Evolutionary conservation across 2,797 vertebrate genomes (phyloP).

Genomic region (Leptatherina wallacei): DNA sequence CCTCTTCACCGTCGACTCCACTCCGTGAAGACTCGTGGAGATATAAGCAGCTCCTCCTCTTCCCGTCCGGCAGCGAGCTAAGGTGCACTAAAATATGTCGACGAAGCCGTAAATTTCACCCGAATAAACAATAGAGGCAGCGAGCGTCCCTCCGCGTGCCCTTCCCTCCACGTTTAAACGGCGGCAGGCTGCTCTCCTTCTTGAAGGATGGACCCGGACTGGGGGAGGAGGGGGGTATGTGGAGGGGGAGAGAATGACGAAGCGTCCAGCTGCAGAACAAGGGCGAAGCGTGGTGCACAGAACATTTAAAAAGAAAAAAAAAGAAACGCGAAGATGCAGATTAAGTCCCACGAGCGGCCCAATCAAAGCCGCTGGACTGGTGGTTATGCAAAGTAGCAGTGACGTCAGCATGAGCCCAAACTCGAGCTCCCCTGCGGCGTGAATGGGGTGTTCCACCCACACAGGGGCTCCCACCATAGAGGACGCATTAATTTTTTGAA

Average conservation of each 20-base stretch:
- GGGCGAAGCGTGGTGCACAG: slow-evolving; percentile 34
- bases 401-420: slow-evolving; percentile 65
- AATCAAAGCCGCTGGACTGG: slow-evolving; percentile 60
- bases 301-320: background rate
- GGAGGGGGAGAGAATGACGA: slow-evolving; percentile 33
- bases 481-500: too few species aligned
- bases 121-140: slow-evolving; percentile 52
- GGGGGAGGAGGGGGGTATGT: background rate
- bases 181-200: slow-evolving; percentile 44
- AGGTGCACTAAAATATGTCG: slow-evolving; percentile 32
- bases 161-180: slow-evolving; percentile 59
- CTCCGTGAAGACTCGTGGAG: background rate
- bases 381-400: slow-evolving; percentile 67
- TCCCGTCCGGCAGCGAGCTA: background rate
- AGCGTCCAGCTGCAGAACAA: slow-evolving; percentile 33
- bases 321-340: slow-evolving; percentile 32
- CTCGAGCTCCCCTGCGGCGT: slow-evolving; percentile 19
- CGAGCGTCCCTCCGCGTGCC: slow-evolving; percentile 38
- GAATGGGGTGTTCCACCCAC: background rate
- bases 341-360: slow-evolving; percentile 45
- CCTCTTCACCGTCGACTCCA: slow-evolving; percentile 50
- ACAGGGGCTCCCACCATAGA: background rate
- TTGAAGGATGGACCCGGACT: slow-evolving; percentile 50
- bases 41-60: slow-evolving; percentile 33
- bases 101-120: slow-evolving; percentile 26